A percentile compares a stretch with the other conserved stretches of the same genome.
phyloP scores from a whole-genome alignment of 2,113 vertebrate species.

The Petrocephalus zakoni region DNA sequence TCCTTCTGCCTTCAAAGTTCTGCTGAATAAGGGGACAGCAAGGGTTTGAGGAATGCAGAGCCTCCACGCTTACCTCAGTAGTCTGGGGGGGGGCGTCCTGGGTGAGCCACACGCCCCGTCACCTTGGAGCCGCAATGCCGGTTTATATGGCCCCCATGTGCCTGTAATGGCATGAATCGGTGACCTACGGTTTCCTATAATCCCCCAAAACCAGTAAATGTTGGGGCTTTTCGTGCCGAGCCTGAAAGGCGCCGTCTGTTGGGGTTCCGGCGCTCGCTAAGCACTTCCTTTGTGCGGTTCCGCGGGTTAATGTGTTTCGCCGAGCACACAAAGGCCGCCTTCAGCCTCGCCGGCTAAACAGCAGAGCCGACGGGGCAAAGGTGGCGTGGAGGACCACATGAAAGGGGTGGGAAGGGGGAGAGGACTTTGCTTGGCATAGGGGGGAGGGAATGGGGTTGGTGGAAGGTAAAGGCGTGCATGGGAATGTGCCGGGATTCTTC shows the following conservation, averaged over 20 bases:
- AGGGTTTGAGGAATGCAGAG: background rate
- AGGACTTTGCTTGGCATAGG: background rate
- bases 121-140: background rate
- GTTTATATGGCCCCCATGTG: background rate
- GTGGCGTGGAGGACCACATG: background rate
- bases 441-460: background rate
- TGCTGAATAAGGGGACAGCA: background rate
- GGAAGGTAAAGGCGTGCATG: background rate
- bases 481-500: background rate
- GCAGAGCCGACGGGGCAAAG: slow-evolving; percentile 30
- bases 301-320: slow-evolving; percentile 64
- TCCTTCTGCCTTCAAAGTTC: background rate
- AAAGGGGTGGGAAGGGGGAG: background rate
- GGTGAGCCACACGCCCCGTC: background rate
- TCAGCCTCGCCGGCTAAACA: slow-evolving; percentile 57
- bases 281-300: slow-evolving; percentile 64
- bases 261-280: slow-evolving; percentile 63
- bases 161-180: background rate
- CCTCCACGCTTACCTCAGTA: background rate
- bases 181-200: slow-evolving; percentile 37
- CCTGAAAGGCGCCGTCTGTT: slow-evolving; percentile 65
- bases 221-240: slow-evolving; percentile 44
- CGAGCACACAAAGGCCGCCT: slow-evolving; percentile 63
- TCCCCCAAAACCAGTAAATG: slow-evolving; percentile 51
- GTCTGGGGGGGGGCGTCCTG: background rate